Base-by-base conservation (phyloP, 2,113 vertebrate genomes). In the Lutjanus erythropterus region DNA sequence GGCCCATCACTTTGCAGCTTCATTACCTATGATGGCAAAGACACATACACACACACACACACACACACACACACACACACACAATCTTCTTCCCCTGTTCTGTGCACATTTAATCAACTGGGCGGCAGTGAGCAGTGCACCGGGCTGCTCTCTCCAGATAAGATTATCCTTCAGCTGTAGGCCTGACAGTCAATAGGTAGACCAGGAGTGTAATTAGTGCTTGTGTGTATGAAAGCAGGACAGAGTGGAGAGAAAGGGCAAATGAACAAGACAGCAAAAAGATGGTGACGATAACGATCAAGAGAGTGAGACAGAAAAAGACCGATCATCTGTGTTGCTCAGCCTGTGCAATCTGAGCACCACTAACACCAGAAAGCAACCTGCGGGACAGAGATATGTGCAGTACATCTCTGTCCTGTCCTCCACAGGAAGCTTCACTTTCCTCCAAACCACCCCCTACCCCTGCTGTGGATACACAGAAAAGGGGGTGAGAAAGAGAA, bases 81-180 rank as follows among this genome's bases (percentile, higher is more conserved):
- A 0, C 64, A 59, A 14, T 64, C 73, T 33, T 72, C 72, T 73
- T 75, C 37, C 25, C 53, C 15, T 71, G 59, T 78, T 83, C 83
- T 81, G 58, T 50, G 78, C 65, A 68, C 85, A 88, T 88, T 90
- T 90, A 91, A 91, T 91, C 86, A 91, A 91, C 77, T 69, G 77
- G 68, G 68, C 44, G n/a, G 69, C 69, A 53, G 71, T 58, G 70
- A 56, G 67, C 47, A 21, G 53, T 35, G 76, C 29, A 5, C 53
- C 67, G 52, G 60, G 80, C 77, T 88, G 87, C 79, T 81, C 85
- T 81, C 71, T 59, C 49, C 60, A 81, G 88, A 92, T 89, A 88
- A 84, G 80, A 89, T 88, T 70, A 91, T 86, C 78, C 86, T 86
- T 87, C 62, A 81, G 77, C 75, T 77, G 62, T 71, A 71, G 82